Base-by-base conservation (phyloP, 2,797 vertebrate species). In the Cichlasoma orientale region DNA sequence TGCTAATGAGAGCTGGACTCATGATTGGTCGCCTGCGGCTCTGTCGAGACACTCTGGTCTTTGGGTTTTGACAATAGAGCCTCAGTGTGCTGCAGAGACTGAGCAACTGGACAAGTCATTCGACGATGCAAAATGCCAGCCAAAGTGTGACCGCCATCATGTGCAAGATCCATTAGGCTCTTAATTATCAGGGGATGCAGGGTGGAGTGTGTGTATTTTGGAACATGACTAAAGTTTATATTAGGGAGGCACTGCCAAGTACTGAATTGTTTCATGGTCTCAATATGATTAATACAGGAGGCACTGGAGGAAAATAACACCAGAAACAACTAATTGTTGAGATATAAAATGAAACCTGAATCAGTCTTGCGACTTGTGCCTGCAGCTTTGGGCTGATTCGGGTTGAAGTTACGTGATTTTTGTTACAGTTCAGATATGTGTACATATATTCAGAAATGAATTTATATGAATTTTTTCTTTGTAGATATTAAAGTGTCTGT, bases 101-200 rank as follows among this genome's bases (percentile, higher is more conserved):
- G 79, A 96, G 94, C 93, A 95, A 95, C 94, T 95, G 96, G 96
- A 97, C 96, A 95, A 97, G 96, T 97, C 97, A 97, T 97, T 97
- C 96, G 97, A 96, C 95, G 95, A 95, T 97, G 96, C 95, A 97
- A 66, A 98, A 98, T 98, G 96, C 96, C 96, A 97, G 96, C 96
- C 93, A 97, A 96, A 82, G 96, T 78, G 96, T 95, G 96, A 95
- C 96, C 95, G 96, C 92, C 94, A 93, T 95, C 92, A 92, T 94
- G 95, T 95, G 94, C 96, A 96, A 96, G 59, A 85, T 83, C 96
- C 96, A 95, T 97, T 96, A 96, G 95, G 94, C 94, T 96, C 95
- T 95, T 96, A 95, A 96, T 96, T 87, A 89, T 81, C 80, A 74
- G 27, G 75, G 79, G 71, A 61, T 58, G 16, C 27, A n/a, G 33